Base-by-base conservation (phyloP, 2,797 vertebrate genomes). In the Cottoperca gobio region DNA sequence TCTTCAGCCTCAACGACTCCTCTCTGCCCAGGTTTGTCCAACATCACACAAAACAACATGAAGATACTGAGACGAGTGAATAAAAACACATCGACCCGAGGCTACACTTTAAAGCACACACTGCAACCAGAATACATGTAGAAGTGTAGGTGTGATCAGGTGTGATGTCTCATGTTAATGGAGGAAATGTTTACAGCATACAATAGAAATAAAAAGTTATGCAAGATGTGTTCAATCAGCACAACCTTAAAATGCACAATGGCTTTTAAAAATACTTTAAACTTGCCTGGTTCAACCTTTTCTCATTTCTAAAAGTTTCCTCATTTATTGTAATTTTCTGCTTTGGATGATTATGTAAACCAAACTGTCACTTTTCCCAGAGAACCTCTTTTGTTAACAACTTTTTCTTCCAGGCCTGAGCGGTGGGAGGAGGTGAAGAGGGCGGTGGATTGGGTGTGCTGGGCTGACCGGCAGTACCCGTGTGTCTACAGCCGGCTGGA, bases 401-500 rank as follows among this genome's bases (percentile, higher is more conserved):
- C 5, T 28, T 23, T n/a, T 16, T 57, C 23, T 35, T 77, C 10
- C 79, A 95, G 94, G 80, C 70, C 86, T 0, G 8, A 61, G 26
- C 69, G n/a, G 23, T 94, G 93, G 93, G 69, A 76, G 40, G 70
- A 81, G 43, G 85, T 96, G 83, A 94, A 90, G 86, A 93, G 81
- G 83, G 96, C 96, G 0, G 91, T 79, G 75, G 87, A 94, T 52
- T 96, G 96, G 95, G 93, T 90, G 26, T 76, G 91, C 88, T 93
- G 86, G 94, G 94, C 90, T 12, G 95, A 97, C 73, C 83, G 58
- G 17, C 92, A 89, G 76, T 96, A 97, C 86, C 92, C 95, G 1
- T 95, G 93, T 46, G 84, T 96, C 90, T 97, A 84, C 90, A 95
- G 91, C 76, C 86, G 93, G 10, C 94, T 96, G 81, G 95, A 97